Percentiles rank a stretch among this genome's conserved stretches.
Evolutionary conservation across 1,140 invertebrate genomes (phyloP).

Genomic region (Cydia fagiglandana): DNA sequence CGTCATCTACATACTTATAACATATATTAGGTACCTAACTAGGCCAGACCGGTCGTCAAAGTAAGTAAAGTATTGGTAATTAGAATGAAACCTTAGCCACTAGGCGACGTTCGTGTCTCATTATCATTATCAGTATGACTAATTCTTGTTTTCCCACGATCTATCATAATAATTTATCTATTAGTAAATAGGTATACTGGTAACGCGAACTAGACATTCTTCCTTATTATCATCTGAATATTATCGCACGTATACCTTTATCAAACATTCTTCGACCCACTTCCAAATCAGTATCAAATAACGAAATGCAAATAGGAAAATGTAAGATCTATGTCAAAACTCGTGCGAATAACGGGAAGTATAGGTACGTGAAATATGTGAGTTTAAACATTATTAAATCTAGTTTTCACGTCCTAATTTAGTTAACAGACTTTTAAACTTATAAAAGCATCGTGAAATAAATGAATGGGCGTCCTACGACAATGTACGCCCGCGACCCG

Average conservation of each 20-base stretch:
- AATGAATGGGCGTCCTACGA: slow-evolving; percentile 6
- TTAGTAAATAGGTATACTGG: background rate
- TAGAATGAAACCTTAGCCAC: too few relatives aligned
- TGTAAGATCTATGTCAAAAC: background rate
- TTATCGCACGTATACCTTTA: background rate
- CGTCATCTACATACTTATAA: too few relatives aligned
- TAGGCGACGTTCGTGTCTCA: background rate
- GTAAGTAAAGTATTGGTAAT: too few relatives aligned
- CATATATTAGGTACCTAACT: too few relatives aligned
- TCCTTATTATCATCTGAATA: background rate
- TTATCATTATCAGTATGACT: background rate
- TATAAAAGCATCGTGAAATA: background rate
- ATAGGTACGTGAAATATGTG: too few relatives aligned
- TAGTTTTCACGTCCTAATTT: too few relatives aligned
- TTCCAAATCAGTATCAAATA: background rate
- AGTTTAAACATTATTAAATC: too few relatives aligned
- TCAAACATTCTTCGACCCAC: background rate
- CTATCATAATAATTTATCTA: slow-evolving; percentile 2
- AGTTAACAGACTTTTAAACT: background rate
- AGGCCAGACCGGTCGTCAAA: too few relatives aligned
- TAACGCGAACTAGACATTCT: background rate
- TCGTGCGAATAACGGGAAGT: too few relatives aligned
- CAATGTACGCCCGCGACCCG: background rate
- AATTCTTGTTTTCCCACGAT: background rate
- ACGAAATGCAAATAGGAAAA: background rate